These are phyloP conservation scores for Sylvilagus bachmani DNA, from an alignment of 2,113 vertebrate species.

Conservation along the genomic window DNA sequence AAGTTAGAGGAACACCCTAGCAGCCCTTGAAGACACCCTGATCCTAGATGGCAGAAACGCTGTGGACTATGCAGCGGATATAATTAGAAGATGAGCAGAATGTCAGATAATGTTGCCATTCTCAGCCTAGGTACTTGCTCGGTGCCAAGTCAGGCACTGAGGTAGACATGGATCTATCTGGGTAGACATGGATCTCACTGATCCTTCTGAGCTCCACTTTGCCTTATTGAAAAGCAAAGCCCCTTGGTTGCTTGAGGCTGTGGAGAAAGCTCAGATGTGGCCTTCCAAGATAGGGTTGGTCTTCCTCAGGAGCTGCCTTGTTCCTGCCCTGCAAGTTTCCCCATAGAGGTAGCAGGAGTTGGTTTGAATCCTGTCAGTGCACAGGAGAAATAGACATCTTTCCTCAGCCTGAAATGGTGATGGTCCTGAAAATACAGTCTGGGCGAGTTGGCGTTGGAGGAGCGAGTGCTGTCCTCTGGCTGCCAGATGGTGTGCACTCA, in stretches of 20 bases:
- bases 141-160: neutral
- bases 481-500: neutral
- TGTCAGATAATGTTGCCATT: neutral
- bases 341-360: neutral
- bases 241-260: neutral
- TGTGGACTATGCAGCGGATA: neutral
- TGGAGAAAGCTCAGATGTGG: neutral
- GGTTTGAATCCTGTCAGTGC: neutral
- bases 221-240: neutral
- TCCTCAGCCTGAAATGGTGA: neutral
- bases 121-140: neutral
- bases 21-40: neutral
- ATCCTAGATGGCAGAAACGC: neutral
- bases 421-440: neutral
- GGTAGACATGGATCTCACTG: neutral
- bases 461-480: neutral
- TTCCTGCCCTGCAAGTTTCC: neutral
- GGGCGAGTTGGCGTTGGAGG: neutral
- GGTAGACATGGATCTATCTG: neutral
- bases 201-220: neutral
- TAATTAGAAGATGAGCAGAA: neutral
- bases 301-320: neutral
- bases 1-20: neutral
- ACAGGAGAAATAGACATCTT: neutral
- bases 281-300: neutral